These are phyloP conservation scores for Pygocentrus nattereri DNA, from an alignment of 2,797 vertebrate species.

Conservation along the genomic window DNA sequence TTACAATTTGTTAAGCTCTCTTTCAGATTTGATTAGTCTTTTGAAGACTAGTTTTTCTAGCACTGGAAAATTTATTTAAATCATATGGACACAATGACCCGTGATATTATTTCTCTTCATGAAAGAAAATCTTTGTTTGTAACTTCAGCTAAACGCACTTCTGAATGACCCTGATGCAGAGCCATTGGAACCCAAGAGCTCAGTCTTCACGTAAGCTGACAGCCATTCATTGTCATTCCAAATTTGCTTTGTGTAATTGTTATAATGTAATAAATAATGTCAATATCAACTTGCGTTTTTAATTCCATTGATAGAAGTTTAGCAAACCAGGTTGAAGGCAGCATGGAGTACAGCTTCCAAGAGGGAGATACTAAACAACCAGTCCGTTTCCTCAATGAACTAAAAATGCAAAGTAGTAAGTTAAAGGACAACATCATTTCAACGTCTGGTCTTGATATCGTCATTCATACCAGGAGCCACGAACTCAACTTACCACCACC, in stretches of 20 bases:
- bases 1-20: too few relatives aligned
- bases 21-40: too few relatives aligned
- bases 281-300: too few relatives aligned
- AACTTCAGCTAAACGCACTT: background rate
- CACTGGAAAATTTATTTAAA: too few relatives aligned
- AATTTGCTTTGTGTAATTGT: too few relatives aligned
- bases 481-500: background rate
- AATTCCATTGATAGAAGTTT: background rate
- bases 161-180: background rate
- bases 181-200: background rate
- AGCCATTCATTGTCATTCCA: background rate
- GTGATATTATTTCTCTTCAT: background rate
- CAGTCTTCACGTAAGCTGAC: slow-evolving; percentile 16
- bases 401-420: background rate
- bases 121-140: background rate
- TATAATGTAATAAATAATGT: too few relatives aligned
- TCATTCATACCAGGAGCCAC: background rate
- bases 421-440: background rate
- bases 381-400: slow-evolving; percentile 10
- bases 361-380: background rate
- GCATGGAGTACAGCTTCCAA: slow-evolving; percentile 7
- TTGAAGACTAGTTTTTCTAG: too few relatives aligned
- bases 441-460: too few relatives aligned
- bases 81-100: background rate
- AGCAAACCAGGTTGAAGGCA: slow-evolving; percentile 20